Evolutionary conservation across 1,140 invertebrate genomes (phyloP), one percentile per base, ranked within the genome.

Genomic region (Piezodorus guildinii): DNA sequence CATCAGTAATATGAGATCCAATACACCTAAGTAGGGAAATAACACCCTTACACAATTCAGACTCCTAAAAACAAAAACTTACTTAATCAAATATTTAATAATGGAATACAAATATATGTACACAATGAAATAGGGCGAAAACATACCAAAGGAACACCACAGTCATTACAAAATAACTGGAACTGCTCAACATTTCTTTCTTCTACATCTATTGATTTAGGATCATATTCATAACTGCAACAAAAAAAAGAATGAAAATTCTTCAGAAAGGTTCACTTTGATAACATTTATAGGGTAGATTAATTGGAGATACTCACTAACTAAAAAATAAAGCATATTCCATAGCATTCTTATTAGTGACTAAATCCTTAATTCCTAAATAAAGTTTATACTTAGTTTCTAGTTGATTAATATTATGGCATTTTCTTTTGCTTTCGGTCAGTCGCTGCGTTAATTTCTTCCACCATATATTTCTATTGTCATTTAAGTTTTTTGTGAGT

Each of bases 1-100:
- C 82, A 45, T 83, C 81, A 8, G 82, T 83, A 66, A 79, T 80
- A 65, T 81, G 78, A 16, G 77, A 80, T 23, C 77, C 74, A 5
- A 76, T 75, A 60, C 79, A 73, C 68, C 77, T 72, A 15, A 84
- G 73, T 49, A 84, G 69, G 39, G 73, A 71, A 61, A 75, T 73
- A 3, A 81, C 78, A 69, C 79, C 73, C 56, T 72, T 71, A 58
- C 72, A 73, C 54, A 81, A 67, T 63, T 73, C 70, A 25, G 72
- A 70, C 58, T 78, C 74, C 78, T 78, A 56, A 59, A 59, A 59
- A 56, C 12, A 34, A 6, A 34, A 34, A 43, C 10, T 46, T 4
- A 54, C 49, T 39, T 15, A 44, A 58, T 21, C 59, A 51, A 27
- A 58, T 46, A 45, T 34, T 59, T 4, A 49, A 65, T 21, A 65